A percentile compares a stretch with the other conserved stretches of the same genome.
Conservation (phyloP, 2,888 invertebrate genomes). For the Isoperla grammatica region DNA sequence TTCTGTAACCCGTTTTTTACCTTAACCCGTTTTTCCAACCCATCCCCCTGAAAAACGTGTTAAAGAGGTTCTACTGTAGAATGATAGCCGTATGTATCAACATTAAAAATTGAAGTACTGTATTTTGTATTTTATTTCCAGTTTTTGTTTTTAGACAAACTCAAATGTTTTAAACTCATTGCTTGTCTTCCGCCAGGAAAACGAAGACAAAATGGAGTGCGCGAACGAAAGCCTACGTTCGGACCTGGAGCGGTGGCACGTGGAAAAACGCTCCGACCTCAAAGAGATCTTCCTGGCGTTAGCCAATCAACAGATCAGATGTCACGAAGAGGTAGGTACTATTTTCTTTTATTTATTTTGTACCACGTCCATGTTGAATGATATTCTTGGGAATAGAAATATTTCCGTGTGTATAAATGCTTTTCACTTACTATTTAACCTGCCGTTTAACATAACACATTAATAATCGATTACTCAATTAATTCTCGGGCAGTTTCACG, state of each 20-base stretch:
- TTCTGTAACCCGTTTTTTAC: no score
- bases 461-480: no score
- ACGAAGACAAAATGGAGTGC: constrained; percentile 59
- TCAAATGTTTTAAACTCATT: no score
- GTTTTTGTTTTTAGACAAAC: no score
- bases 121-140: no score
- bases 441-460: background rate
- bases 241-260: constrained; percentile 62
- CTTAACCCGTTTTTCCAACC: no score
- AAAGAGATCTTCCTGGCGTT: constrained; percentile 56
- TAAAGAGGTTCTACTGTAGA: no score
- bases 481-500: no score
- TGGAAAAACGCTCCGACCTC: constrained; percentile 57
- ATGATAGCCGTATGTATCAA: no score
- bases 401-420: background rate
- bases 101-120: no score
- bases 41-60: no score
- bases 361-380: background rate
- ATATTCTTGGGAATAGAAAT: background rate
- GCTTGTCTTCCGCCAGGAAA: constrained; percentile 38
- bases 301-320: constrained; percentile 59
- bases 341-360: background rate
- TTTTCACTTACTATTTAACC: background rate
- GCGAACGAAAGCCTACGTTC: constrained; percentile 63
- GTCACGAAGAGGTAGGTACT: constrained; percentile 55